phyloP scores from a whole-genome alignment of 1,140 invertebrate species.

The Drosophila arawakana region DNA sequence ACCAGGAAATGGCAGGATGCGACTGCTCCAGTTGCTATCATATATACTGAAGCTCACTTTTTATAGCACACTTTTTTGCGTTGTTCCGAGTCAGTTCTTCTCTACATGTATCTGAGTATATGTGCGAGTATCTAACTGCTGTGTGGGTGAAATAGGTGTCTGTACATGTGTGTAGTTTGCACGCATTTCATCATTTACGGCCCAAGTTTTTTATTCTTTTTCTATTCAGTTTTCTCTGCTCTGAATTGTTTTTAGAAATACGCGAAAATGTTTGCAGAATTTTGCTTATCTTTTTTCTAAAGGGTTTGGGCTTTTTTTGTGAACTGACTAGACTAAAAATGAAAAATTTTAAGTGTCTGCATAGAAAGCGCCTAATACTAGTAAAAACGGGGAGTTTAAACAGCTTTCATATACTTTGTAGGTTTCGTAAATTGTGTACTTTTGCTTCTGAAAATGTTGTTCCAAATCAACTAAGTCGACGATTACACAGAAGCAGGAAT shows the following conservation, averaged over 20 bases:
- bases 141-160: constrained; percentile 10
- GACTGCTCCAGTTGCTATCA: constrained; percentile 9
- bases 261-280: constrained; percentile 80
- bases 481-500: too few relatives aligned
- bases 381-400: too few relatives aligned
- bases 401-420: too few relatives aligned
- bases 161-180: constrained; percentile 75
- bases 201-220: constrained; percentile 26
- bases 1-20: constrained; percentile 27
- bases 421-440: too few relatives aligned
- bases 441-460: too few relatives aligned
- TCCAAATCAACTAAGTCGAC: too few relatives aligned
- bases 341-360: constrained; percentile 81
- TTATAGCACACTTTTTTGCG: constrained; percentile 52
- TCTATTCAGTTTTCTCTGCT: neutral
- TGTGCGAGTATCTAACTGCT: constrained; percentile 1
- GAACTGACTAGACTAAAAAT: constrained; percentile 67
- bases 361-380: constrained; percentile 68
- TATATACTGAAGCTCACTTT: constrained; percentile 44
- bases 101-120: constrained; percentile 20
- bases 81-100: constrained; percentile 19
- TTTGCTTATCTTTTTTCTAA: constrained; percentile 39
- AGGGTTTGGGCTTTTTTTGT: neutral
- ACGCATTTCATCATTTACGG: constrained; percentile 79
- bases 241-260: constrained; percentile 80